phyloP scores from a whole-genome alignment of 2,797 vertebrate genomes.

The Cynodonichthys magdalenae region DNA sequence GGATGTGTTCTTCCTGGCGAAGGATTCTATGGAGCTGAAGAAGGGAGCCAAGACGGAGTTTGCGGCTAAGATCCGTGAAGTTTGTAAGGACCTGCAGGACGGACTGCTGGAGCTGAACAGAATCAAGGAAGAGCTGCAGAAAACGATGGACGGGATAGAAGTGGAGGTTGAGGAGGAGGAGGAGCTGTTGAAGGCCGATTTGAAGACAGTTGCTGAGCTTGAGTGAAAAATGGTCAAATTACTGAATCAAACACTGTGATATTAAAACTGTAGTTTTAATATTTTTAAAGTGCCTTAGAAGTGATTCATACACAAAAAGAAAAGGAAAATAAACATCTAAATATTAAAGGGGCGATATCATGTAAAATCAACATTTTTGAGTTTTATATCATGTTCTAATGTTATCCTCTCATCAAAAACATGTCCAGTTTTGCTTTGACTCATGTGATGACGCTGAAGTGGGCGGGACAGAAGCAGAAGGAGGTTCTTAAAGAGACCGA shows the following conservation, averaged over 20 bases:
- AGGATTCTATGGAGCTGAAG: constrained; percentile 80
- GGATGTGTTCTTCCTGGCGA: constrained; percentile 83
- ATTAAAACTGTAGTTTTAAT: too few relatives aligned
- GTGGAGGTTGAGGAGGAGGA: constrained; percentile 73
- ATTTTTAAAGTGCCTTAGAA: too few relatives aligned
- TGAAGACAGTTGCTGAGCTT: constrained; percentile 62
- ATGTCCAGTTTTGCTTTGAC: too few relatives aligned
- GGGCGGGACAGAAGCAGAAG: too few relatives aligned
- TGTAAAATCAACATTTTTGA: too few relatives aligned
- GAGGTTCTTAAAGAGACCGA: too few relatives aligned
- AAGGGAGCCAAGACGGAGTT: constrained; percentile 82
- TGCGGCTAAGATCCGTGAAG: constrained; percentile 78
- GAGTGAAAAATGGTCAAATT: constrained; percentile 25
- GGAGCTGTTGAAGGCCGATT: constrained; percentile 49
- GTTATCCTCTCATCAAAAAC: too few relatives aligned
- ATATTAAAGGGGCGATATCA: too few relatives aligned
- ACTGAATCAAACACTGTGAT: neutral
- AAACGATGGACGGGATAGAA: constrained; percentile 79
- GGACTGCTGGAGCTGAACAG: constrained; percentile 76
- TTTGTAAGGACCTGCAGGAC: constrained; percentile 77
- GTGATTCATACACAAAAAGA: too few relatives aligned
- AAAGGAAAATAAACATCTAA: too few relatives aligned
- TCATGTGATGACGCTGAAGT: too few relatives aligned
- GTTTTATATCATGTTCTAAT: too few relatives aligned
- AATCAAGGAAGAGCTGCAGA: constrained; percentile 77